Evolutionary conservation across 2,888 invertebrate species (phyloP).

Genomic region (Autographa pulchrina): DNA sequence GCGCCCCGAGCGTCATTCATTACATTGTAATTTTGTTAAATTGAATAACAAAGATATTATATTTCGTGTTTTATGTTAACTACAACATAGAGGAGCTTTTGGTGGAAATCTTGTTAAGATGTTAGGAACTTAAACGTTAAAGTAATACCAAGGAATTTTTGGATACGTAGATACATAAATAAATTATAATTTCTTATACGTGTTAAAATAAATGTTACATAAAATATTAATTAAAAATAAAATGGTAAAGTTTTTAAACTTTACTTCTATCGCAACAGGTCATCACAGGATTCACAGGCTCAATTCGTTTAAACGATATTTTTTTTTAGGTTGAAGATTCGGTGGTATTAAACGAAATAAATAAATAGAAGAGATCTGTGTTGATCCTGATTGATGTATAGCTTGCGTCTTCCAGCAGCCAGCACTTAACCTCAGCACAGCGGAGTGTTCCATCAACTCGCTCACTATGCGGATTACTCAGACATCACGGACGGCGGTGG

Average conservation of each 20-base stretch:
- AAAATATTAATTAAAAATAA: no score
- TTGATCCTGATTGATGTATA: conserved; percentile 75
- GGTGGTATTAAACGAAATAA: conserved; percentile 60
- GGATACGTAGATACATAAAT: no score
- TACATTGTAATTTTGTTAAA: conserved; percentile 32
- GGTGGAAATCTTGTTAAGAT: neutral
- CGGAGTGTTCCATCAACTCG: conserved; percentile 38
- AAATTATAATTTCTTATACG: neutral
- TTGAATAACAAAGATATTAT: conserved; percentile 23
- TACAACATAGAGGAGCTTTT: neutral
- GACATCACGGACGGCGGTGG: conserved; percentile 16
- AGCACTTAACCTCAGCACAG: conserved; percentile 44
- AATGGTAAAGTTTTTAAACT: no score
- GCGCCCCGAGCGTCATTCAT: conserved; percentile 20
- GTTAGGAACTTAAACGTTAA: neutral
- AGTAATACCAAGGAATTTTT: neutral
- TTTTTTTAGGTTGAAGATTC: conserved; percentile 14
- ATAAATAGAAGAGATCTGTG: conserved; percentile 67
- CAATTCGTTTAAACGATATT: no score
- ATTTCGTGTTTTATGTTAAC: conserved; percentile 1
- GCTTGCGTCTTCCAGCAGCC: conserved; percentile 54
- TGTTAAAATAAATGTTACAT: neutral
- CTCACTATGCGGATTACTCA: conserved; percentile 35
- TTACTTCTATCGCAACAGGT: no score
- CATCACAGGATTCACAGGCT: no score